Evolutionary conservation across 2,797 vertebrate species (phyloP), one percentile per base, ranked within the genome.

Genomic region (Hafferia zeledoni): DNA sequence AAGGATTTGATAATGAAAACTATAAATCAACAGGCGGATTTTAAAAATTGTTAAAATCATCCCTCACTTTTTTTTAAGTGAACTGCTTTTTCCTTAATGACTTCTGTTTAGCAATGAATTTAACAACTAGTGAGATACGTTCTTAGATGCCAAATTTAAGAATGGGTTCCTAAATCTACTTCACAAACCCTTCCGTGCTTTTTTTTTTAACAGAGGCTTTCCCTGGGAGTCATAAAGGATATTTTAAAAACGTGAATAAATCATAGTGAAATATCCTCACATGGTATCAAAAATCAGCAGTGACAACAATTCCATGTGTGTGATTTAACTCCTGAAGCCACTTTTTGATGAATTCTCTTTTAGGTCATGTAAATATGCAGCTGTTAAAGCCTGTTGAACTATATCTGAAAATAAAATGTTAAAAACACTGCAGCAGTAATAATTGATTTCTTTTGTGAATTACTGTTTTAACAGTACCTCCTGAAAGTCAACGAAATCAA

Each of bases 401-500:
- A 28, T 23, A 74, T n/a, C 33, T 68, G 72, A 92, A 89, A 92
- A 81, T 13, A 56, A 68, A 60, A 22, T 68, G 10, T 61, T 50
- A 4, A 52, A 61, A 39, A 0, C 7, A 31, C 25, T 41, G 8
- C 71, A 57, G 27, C 47, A 63, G 12, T 30, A 30, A 13, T 35
- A 41, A 17, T 52, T 43, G 49, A 68, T n/a, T 71, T 85, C 13
- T 65, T 86, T 65, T 77, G 2, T 97, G 60, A 60, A 31, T 72
- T 90, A 27, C 59, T 80, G 5, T 94, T 93, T 96, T 78, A 93
- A 96, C 98, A 99, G 99, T 99, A 99, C 95, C 98, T 99, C 67
- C 98, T 99, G 97, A 99, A 99, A 98, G 99, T 99, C 96, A 99
- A 99, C 57, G 99, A 99, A 98, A 99, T 99, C 97, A 99, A 99